Base-by-base conservation (phyloP, 2,888 invertebrate genomes). In the Achlya flavicornis region DNA sequence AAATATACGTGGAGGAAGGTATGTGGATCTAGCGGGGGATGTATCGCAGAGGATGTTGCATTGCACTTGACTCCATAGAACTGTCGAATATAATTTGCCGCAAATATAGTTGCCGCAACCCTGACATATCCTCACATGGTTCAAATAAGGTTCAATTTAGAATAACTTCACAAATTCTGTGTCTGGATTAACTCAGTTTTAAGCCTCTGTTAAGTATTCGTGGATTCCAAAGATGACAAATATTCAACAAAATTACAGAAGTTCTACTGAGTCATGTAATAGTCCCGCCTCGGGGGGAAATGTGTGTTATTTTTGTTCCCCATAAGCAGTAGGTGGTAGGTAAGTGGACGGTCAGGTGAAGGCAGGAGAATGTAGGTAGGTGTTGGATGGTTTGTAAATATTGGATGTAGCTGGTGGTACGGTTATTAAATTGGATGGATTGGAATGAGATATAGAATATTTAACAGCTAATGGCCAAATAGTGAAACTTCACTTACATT, bases 1-100 rank as follows among this genome's bases (percentile, higher is more conserved):
- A 98, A 98, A 85, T 99, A 98, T 93, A 97, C 98, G 8, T 99
- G 99, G 99, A 96, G 98, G 75, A 99, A 99, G 95, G 95, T 92
- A 81, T 53, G 68, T 12, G 7, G 11, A 48, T 1, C 11, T 53
- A 6, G 12, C 5, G 41, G 35, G 60, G 16, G 4, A 19, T 14
- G 6, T 46, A n/a, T n/a, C n/a, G 46, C 46, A 43, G 46, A 7
- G 4, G 46, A n/a, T 6, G 46, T 46, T 46, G 46, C 10, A 12
- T 41, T 41, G 10, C 35, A 4, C 8, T 16, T 38, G 41, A 16
- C 43, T 14, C 35, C 14, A 38, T 60, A 41, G 16, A 38, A 59
- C 16, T 16, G 14, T n/a, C 41, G 1, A 58, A 43, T 43, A 41
- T 3, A 41, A 14, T 14, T 43, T 43, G 38, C 7, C 0, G 3